These are phyloP conservation scores for Indri indri DNA, from an alignment of 2,113 vertebrate species.

Conservation along the genomic window DNA sequence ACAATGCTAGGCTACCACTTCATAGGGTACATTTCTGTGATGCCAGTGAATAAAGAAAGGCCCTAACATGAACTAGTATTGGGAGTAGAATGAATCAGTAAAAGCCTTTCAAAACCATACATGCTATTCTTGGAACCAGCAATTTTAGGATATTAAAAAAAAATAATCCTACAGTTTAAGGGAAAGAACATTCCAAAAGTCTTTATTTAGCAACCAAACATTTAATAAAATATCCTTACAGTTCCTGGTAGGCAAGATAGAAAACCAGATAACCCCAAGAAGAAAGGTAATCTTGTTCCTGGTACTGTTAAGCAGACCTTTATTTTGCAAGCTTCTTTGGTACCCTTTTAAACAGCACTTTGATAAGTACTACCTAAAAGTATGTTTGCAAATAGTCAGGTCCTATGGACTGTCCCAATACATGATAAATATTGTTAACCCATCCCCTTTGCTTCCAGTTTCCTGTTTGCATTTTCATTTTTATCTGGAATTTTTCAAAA, in stretches of 20 bases:
- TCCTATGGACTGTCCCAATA: background rate
- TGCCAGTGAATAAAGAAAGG: conserved; percentile 13
- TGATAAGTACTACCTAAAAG: conserved; percentile 16
- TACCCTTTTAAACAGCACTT: conserved; percentile 28
- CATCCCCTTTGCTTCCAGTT: background rate
- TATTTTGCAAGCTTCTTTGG: background rate
- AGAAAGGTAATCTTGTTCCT: conserved; percentile 31
- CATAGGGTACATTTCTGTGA: conserved; percentile 22
- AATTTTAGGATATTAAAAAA: conserved; percentile 60
- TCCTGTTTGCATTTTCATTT: background rate
- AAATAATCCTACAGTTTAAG: conserved; percentile 55
- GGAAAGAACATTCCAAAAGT: conserved; percentile 65
- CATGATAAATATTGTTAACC: background rate
- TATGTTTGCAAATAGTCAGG: conserved; percentile 7
- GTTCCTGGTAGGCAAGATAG: conserved; percentile 35
- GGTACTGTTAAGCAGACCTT: background rate
- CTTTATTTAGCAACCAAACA: conserved; percentile 68
- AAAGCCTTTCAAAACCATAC: conserved; percentile 42
- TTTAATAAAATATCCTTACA: conserved; percentile 59
- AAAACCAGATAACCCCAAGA: conserved; percentile 43
- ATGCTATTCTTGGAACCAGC: conserved; percentile 42
- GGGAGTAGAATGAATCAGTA: conserved; percentile 51
- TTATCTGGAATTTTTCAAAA: conserved; percentile 13
- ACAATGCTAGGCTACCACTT: conserved; percentile 34
- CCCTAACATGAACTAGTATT: conserved; percentile 23